Evolutionary conservation across 2,888 invertebrate species (phyloP), one percentile per base, ranked within the genome.

Genomic region (Conistra vaccinii): DNA sequence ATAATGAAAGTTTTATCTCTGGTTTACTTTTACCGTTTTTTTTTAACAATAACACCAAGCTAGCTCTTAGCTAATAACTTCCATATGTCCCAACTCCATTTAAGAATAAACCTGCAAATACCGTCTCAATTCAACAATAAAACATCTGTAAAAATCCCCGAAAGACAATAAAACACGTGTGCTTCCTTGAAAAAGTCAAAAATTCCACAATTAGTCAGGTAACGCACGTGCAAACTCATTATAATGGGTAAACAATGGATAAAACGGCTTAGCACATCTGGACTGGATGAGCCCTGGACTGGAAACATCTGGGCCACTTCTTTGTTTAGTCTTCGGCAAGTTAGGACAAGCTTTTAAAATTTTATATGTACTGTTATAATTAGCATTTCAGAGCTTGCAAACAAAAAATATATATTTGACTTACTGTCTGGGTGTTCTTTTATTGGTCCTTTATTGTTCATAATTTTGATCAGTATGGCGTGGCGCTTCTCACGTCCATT

Each of bases 261-360:
- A n/a, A 69, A 77, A 66, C 65, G 48, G 51, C 60, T 71, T 69
- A 78, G 39, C 76, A 85, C 87, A 87, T 87, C 86, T 87, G 88
- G 81, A 53, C 26, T 72, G 75, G 80, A 78, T 86, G 26, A 85
- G 58, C 65, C 6, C 51, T 67, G 76, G 45, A 20, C 45, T 75
- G 51, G 17, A 45, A 73, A 84, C 86, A 87, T 84, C 86, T 87
- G 86, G 62, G 23, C 6, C 45, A 62, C 1, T 57, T 67, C 66
- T 78, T 81, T 78, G 83, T 86, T 85, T 81, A 81, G 83, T 83
- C 78, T 83, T 65, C 29, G 57, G 26, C 85, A 69, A 71, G 83
- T 78, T 70, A 55, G 58, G 53, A 81, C 81, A 58, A 55, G 83
- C 62, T 74, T 75, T 74, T 45, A 68, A 74, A 62, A n/a, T 60